Conservation (phyloP, 1,140 invertebrate species). For the Liolophura sinensis region DNA sequence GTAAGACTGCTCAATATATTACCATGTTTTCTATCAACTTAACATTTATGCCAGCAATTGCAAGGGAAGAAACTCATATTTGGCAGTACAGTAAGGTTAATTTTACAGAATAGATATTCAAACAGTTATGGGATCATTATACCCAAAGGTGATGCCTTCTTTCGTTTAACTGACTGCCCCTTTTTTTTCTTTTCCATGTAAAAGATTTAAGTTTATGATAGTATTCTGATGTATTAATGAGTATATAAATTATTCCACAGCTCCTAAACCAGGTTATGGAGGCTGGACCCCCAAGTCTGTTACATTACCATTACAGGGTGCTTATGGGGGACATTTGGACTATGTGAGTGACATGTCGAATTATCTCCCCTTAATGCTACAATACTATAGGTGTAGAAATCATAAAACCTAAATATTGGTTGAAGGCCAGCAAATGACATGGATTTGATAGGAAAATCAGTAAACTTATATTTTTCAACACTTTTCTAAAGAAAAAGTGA, state of each 20-base stretch:
- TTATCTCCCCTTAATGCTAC: not conserved
- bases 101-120: not conserved
- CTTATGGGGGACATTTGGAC: slow-evolving; percentile 42
- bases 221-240: too few relatives aligned
- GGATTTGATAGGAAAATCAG: too few relatives aligned
- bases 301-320: slow-evolving; percentile 45
- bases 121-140: too few relatives aligned
- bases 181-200: too few relatives aligned
- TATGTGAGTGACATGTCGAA: slow-evolving; percentile 27
- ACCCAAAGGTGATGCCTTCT: too few relatives aligned
- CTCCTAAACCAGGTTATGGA: slow-evolving; percentile 46
- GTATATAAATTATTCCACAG: slow-evolving; percentile 23
- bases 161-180: too few relatives aligned
- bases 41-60: slow-evolving; percentile 7
- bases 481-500: too few relatives aligned
- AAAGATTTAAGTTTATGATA: too few relatives aligned
- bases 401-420: too few relatives aligned
- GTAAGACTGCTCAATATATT: slow-evolving; percentile 1
- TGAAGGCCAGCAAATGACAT: too few relatives aligned
- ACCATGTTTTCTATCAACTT: too few relatives aligned
- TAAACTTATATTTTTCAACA: too few relatives aligned
- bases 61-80: slow-evolving; percentile 26
- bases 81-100: not conserved
- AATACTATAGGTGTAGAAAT: not conserved
- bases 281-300: slow-evolving; percentile 39